Base-by-base conservation (phyloP, 23 tunicate genomes). In the Pegea sp. region DNA sequence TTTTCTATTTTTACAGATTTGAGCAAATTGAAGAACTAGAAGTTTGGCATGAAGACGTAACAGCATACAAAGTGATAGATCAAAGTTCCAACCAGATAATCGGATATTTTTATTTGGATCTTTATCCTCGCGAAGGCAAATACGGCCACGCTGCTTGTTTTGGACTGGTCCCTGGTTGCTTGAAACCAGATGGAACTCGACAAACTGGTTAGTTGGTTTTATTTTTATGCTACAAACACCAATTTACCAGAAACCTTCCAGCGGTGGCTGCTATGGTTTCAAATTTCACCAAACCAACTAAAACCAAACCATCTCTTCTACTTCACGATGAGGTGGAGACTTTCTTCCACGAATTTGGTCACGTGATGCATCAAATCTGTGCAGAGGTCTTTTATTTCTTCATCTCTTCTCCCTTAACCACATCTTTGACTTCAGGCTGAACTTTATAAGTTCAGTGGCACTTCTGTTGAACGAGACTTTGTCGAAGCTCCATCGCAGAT, bases 71-170 rank as follows among this genome's bases (percentile, higher is more conserved):
- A 0, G 93, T 81, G 34, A 61, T 33, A 5, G 93, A 81, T 26
- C 61, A 42, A 44, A 56, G 25, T 0, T 53, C 66, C 28, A 57
- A 49, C 21, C 52, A 75, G 13, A 24, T 81, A 33, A 66, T 81
- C 56, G 93, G 93, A n/a, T 62, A 64, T 24, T 81, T 81, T 24
- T 81, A 66, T 38, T 63, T 81, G 22, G 93, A 81, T 31, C 62
- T 81, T 18, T 59, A 57, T 57, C 93, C 93, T 30, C 63, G 93
- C 8, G 68, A 66, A 19, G 93, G 93, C 23, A 81, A 81, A 48
- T 81, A 81, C 54, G 93, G 93, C 4, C 93, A 81, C 34, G 93
- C 93, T 0, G 93, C 93, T 42, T 81, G 93, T 44, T 81, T 81
- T 42, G 80, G 75, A 26, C 50, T 81, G 54, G 58, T 65, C 3